Percentiles rank a stretch among this genome's conserved stretches.
Evolutionary conservation across 2,888 invertebrate species (phyloP).

Genomic region (Bombylius discolor): DNA sequence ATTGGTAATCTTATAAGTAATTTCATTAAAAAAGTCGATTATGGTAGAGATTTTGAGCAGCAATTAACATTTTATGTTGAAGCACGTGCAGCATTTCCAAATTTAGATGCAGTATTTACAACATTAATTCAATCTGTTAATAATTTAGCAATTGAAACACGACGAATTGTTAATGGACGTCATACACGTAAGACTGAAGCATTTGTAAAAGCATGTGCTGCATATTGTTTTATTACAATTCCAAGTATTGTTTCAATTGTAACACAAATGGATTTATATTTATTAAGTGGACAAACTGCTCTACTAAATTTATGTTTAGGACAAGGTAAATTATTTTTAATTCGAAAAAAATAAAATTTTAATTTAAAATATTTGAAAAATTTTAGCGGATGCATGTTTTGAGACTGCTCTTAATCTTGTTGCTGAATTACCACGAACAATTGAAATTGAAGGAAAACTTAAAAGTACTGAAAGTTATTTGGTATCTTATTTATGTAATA

Average conservation of each 20-base stretch:
- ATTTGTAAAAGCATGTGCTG: conserved; percentile 86
- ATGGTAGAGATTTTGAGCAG: conserved; percentile 77
- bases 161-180: conserved; percentile 54
- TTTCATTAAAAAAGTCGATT: conserved; percentile 67
- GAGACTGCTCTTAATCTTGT: conserved; percentile 75
- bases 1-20: conserved; percentile 71
- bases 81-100: conserved; percentile 77
- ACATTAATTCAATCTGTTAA: conserved; percentile 84
- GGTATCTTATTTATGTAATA: conserved; percentile 57
- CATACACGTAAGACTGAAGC: conserved; percentile 70
- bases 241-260: conserved; percentile 82
- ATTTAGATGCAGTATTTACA: conserved; percentile 74
- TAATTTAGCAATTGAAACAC: conserved; percentile 55
- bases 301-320: conserved; percentile 80
- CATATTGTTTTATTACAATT: conserved; percentile 90
- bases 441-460: conserved; percentile 62
- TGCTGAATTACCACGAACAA: conserved; percentile 57
- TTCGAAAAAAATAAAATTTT: neutral
- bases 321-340: conserved; percentile 49
- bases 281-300: conserved; percentile 79
- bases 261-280: conserved; percentile 68
- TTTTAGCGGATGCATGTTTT: conserved; percentile 80
- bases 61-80: conserved; percentile 90
- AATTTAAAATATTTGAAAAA: neutral
- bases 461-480: conserved; percentile 61